These are phyloP conservation scores for Drosophila antonietae DNA, from an alignment of 2,888 invertebrate genomes.

Conservation along the genomic window DNA sequence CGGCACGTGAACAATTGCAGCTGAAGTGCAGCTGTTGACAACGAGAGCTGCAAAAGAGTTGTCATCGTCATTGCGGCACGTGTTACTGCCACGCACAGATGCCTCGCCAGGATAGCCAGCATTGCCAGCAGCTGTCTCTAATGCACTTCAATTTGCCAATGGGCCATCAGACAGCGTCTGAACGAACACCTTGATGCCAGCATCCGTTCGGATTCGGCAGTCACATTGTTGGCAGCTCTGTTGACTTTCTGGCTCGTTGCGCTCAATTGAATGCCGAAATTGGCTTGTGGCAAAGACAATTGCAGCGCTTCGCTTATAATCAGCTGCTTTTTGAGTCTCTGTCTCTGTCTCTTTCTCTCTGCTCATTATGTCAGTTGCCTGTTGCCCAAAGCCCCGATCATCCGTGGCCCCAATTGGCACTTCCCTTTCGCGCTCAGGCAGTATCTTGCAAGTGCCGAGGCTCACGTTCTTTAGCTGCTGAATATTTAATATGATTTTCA, in stretches of 20 bases:
- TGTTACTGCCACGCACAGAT: slow-evolving; percentile 30
- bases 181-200: slow-evolving; percentile 50
- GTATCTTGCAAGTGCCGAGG: background rate
- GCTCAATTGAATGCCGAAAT: slow-evolving; percentile 39
- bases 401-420: background rate
- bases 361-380: slow-evolving; percentile 19
- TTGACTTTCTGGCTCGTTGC: slow-evolving; percentile 26
- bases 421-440: background rate
- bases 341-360: background rate
- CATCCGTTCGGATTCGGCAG: slow-evolving; percentile 16
- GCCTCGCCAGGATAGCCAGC: slow-evolving; percentile 11
- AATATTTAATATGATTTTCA: slow-evolving; percentile 10
- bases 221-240: slow-evolving; percentile 9
- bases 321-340: background rate
- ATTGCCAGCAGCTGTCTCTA: slow-evolving; percentile 1
- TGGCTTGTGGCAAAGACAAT: slow-evolving; percentile 4
- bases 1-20: slow-evolving; percentile 17
- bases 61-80: slow-evolving; percentile 40
- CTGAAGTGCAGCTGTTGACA: slow-evolving; percentile 42
- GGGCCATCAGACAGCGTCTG: slow-evolving; percentile 15
- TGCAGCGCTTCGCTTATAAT: background rate
- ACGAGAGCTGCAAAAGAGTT: slow-evolving; percentile 38
- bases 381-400: slow-evolving; percentile 3
- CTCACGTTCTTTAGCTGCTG: slow-evolving; percentile 8
- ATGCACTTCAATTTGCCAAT: slow-evolving; percentile 47